A percentile compares a stretch with the other conserved stretches of the same genome.
Conservation (phyloP, 2,888 invertebrate genomes). For the Drosophila vallismaia region DNA sequence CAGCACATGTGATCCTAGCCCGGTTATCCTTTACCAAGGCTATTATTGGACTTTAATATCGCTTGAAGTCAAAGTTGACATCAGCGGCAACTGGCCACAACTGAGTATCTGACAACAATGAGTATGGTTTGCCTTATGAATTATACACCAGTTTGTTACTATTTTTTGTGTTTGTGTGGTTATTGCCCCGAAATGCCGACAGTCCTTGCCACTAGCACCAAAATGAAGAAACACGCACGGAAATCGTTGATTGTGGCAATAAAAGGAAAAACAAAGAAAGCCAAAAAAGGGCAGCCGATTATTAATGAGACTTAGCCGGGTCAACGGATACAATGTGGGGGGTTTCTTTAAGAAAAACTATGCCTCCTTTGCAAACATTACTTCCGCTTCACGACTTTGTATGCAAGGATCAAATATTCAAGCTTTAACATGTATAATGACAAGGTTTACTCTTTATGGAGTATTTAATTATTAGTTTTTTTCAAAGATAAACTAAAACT, state of each 20-base stretch:
- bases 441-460: neutral
- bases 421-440: neutral
- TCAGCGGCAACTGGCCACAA: conserved; percentile 17
- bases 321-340: conserved; percentile 27
- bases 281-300: conserved; percentile 34
- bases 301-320: conserved; percentile 25
- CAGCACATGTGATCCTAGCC: neutral
- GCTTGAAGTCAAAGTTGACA: conserved; percentile 23
- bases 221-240: conserved; percentile 54
- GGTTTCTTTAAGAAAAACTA: neutral
- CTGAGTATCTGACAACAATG: conserved; percentile 20
- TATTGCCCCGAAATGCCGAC: conserved; percentile 34
- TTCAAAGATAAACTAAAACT: neutral
- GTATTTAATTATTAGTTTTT: neutral
- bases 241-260: conserved; percentile 48
- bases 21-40: conserved; percentile 1
- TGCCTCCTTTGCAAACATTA: conserved; percentile 1
- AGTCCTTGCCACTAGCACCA: conserved; percentile 21
- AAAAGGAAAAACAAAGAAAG: conserved; percentile 42
- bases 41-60: conserved; percentile 71
- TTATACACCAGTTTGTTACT: conserved; percentile 55
- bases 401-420: conserved; percentile 22
- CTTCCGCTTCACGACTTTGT: neutral
- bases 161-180: conserved; percentile 23
- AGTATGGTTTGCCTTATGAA: conserved; percentile 60